Evolutionary conservation across 2,888 invertebrate species (phyloP).

Genomic region (Idaea biselata): DNA sequence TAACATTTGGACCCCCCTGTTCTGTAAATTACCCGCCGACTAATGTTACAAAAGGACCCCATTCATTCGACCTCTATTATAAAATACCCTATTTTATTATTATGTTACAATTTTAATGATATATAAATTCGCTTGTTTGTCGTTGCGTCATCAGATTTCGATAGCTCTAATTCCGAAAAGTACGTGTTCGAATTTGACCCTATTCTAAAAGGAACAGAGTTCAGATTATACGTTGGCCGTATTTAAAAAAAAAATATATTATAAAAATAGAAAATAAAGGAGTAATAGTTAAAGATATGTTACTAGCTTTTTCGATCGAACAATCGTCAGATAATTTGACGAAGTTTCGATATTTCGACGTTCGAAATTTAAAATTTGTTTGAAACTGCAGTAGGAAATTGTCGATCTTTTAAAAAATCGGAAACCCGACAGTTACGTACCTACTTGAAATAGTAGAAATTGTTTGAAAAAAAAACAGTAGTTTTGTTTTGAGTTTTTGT

Average conservation of each 20-base stretch:
- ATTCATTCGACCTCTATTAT: slow-evolving; percentile 71
- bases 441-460: too few relatives aligned
- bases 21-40: slow-evolving; percentile 63
- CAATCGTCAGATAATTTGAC: too few relatives aligned
- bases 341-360: too few relatives aligned
- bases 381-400: too few relatives aligned
- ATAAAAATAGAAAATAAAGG: neutral
- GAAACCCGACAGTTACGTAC: too few relatives aligned
- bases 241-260: neutral
- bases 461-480: too few relatives aligned
- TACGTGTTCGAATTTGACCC: slow-evolving; percentile 5
- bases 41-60: slow-evolving; percentile 54
- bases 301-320: too few relatives aligned
- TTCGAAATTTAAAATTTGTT: too few relatives aligned
- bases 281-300: neutral
- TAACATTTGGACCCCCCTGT: slow-evolving; percentile 45
- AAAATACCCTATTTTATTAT: slow-evolving; percentile 65
- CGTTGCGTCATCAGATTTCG: slow-evolving; percentile 32
- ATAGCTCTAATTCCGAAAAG: slow-evolving; percentile 14
- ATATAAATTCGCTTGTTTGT: slow-evolving; percentile 44
- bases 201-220: neutral
- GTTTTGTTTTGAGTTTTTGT: too few relatives aligned
- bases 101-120: slow-evolving; percentile 76
- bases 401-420: too few relatives aligned
- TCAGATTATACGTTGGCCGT: neutral